phyloP scores from a whole-genome alignment of 2,113 vertebrate genomes.

The Clarias macrocephalus region DNA sequence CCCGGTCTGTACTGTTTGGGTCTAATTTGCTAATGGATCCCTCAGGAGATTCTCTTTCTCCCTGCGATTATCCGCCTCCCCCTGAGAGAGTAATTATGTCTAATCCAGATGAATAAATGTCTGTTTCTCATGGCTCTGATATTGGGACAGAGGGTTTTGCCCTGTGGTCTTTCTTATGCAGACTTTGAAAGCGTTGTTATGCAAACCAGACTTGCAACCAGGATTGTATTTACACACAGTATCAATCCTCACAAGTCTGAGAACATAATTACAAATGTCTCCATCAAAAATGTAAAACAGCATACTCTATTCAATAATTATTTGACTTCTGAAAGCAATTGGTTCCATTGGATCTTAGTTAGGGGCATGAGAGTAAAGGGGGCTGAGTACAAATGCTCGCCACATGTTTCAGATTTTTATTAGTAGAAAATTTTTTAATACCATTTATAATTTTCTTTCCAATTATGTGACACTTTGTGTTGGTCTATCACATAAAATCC shows the following conservation, averaged over 20 bases:
- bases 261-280: not conserved
- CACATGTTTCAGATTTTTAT: too few species aligned
- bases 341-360: too few species aligned
- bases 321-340: too few species aligned
- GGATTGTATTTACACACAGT: not conserved
- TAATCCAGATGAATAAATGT: slow-evolving; percentile 73
- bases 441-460: too few species aligned
- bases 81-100: slow-evolving; percentile 65
- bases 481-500: too few species aligned
- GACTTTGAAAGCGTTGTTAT: not conserved
- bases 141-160: slow-evolving; percentile 11
- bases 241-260: not conserved
- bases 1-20: slow-evolving; percentile 62
- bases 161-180: not conserved
- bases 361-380: too few species aligned
- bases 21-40: slow-evolving; percentile 76
- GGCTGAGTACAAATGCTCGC: not conserved
- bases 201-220: not conserved
- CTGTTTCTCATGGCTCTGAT: slow-evolving; percentile 59
- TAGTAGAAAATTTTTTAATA: too few species aligned
- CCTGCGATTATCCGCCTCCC: slow-evolving; percentile 67
- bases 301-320: too few species aligned
- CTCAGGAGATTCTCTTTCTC: slow-evolving; percentile 61
- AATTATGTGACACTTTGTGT: too few species aligned
- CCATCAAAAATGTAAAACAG: not conserved